Evolutionary conservation across 2,113 vertebrate genomes (phyloP).

Genomic region (Jaculus jaculus): DNA sequence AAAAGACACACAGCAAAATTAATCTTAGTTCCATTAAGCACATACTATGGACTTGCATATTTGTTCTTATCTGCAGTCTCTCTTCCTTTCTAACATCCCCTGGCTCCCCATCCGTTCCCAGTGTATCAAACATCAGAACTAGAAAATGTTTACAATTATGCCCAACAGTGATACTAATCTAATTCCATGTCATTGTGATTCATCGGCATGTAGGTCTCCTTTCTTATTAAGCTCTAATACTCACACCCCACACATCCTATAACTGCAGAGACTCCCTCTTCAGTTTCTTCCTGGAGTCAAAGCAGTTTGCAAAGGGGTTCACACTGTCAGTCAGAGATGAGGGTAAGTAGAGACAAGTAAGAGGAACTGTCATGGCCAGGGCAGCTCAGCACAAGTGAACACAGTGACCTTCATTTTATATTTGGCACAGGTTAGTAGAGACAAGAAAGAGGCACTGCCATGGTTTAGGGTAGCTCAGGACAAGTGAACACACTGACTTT

Average conservation of each 20-base stretch:
- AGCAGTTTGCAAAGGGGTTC: background rate
- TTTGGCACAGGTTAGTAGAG: background rate
- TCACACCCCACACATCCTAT: background rate
- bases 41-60: slow-evolving; percentile 81
- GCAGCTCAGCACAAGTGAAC: slow-evolving; percentile 68
- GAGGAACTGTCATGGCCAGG: background rate
- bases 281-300: slow-evolving; percentile 15
- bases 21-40: slow-evolving; percentile 85
- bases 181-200: slow-evolving; percentile 68
- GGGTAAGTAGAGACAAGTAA: slow-evolving; percentile 26
- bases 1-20: slow-evolving; percentile 85
- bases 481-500: slow-evolving; percentile 67
- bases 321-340: background rate
- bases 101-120: background rate
- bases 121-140: slow-evolving; percentile 70
- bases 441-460: background rate
- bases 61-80: slow-evolving; percentile 76
- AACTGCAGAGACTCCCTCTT: slow-evolving; percentile 12
- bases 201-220: slow-evolving; percentile 46
- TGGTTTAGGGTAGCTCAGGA: slow-evolving; percentile 57
- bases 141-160: slow-evolving; percentile 76
- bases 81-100: slow-evolving; percentile 30
- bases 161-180: slow-evolving; percentile 72
- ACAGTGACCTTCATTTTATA: slow-evolving; percentile 61
- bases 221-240: slow-evolving; percentile 37